A percentile compares a stretch with the other conserved stretches of the same genome.
These are phyloP conservation scores for Podarcis lilfordi DNA, from an alignment of 2,797 vertebrate species.

Conservation along the genomic window DNA sequence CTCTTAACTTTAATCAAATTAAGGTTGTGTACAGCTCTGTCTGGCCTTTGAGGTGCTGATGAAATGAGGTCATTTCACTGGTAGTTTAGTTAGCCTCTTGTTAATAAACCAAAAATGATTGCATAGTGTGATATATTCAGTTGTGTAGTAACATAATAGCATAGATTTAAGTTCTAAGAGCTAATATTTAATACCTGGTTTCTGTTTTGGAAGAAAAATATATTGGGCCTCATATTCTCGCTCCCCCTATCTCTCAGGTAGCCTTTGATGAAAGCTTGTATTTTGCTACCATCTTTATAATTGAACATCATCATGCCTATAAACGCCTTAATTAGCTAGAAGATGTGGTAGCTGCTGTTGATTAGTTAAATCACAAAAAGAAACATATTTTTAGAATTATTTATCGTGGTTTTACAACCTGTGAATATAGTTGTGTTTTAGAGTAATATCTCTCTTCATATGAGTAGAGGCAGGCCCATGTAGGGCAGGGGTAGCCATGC, in stretches of 20 bases:
- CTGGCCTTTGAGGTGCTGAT: not conserved
- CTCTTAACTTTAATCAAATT: not conserved
- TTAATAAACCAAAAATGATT: constrained; percentile 7
- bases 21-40: not conserved
- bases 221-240: not conserved
- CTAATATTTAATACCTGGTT: not conserved
- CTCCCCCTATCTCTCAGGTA: not conserved
- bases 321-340: constrained; percentile 1
- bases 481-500: too few relatives aligned
- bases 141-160: constrained; percentile 2
- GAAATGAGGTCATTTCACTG: constrained; percentile 19
- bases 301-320: not conserved
- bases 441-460: not conserved
- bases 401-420: not conserved
- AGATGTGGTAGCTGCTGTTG: not conserved
- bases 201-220: not conserved
- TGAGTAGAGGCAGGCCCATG: not conserved
- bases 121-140: constrained; percentile 8
- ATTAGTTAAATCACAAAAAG: not conserved
- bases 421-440: not conserved
- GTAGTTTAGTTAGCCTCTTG: not conserved
- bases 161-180: not conserved
- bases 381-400: not conserved
- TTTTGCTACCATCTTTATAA: not conserved
- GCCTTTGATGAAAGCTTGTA: not conserved